Evolutionary conservation across 2,888 invertebrate species (phyloP), one percentile per base, ranked within the genome.

Genomic region (Quadriops clusia): DNA sequence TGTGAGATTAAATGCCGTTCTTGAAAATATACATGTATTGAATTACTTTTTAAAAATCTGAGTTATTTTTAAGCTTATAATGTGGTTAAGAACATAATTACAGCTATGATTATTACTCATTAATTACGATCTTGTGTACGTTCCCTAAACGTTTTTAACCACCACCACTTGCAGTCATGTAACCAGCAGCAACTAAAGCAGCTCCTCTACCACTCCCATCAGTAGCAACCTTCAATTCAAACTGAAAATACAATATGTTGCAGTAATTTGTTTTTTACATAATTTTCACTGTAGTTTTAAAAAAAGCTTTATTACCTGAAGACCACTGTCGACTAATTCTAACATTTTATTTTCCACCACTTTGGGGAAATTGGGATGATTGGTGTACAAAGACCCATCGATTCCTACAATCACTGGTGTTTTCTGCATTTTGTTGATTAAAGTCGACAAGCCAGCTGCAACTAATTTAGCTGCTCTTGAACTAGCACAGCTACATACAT

Each of bases 181-280:
- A 85, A 18, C 93, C 91, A 6, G 94, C 93, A n/a, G 93, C 93
- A 7, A 94, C 91, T 30, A 94, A 64, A 35, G 94, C 94, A 29
- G 94, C 94, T 15, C 94, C 94, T 50, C 90, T 77, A n/a, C 94
- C 94, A 50, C 90, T 90, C 28, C 94, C 94, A 57, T 94, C 94
- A 58, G 93, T 90, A 1, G 91, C 91, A 32, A 94, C 64, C 90
- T 91, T 91, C 47, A 95, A 67, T 59, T 87, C 82, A 58, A 90
- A 93, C 75, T 87, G 71, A 6, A 72, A 70, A 23, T n/a, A n/a
- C n/a, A 48, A 41, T 44, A n/a, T n/a, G n/a, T n/a, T n/a, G n/a
- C n/a, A n/a, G n/a, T n/a, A n/a, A n/a, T n/a, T n/a, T n/a, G n/a
- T n/a, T n/a, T n/a, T n/a, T n/a, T n/a, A n/a, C n/a, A n/a, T n/a